Conservation (phyloP, 2,113 vertebrate species). For the Percina caprodes region DNA sequence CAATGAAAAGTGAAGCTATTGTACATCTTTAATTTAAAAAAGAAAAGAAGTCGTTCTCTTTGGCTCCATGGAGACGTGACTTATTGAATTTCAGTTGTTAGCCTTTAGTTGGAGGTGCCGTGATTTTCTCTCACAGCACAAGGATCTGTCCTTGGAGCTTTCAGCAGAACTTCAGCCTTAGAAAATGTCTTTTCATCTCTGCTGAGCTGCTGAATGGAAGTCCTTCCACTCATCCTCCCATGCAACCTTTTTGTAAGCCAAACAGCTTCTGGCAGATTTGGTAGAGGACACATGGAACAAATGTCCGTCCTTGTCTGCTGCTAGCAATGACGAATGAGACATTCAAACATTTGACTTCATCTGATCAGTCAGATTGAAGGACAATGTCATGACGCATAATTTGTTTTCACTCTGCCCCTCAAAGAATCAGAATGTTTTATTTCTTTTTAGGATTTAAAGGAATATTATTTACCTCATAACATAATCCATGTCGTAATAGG, state of each 20-base stretch:
- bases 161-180: slow-evolving; percentile 45
- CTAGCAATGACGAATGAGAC: slow-evolving; percentile 36
- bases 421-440: too few species aligned
- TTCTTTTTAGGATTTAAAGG: too few species aligned
- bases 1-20: too few species aligned
- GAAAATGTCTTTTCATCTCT: slow-evolving; percentile 61
- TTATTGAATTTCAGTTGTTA: slow-evolving; percentile 50
- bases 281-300: slow-evolving; percentile 4
- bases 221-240: slow-evolving; percentile 33
- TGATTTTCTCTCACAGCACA: slow-evolving; percentile 37
- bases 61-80: slow-evolving; percentile 61
- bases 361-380: slow-evolving; percentile 32
- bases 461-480: too few species aligned
- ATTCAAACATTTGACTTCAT: slow-evolving; percentile 39
- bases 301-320: not conserved
- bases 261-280: not conserved
- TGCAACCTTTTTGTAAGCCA: slow-evolving; percentile 34
- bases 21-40: too few species aligned
- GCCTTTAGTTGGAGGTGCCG: slow-evolving; percentile 56
- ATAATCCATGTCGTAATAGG: not conserved
- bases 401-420: not conserved
- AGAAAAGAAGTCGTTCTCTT: slow-evolving; percentile 37
- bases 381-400: slow-evolving; percentile 1
- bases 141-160: slow-evolving; percentile 63
- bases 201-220: slow-evolving; percentile 28